phyloP scores from a whole-genome alignment of 2,113 vertebrate species.

The Larimichthys crocea region DNA sequence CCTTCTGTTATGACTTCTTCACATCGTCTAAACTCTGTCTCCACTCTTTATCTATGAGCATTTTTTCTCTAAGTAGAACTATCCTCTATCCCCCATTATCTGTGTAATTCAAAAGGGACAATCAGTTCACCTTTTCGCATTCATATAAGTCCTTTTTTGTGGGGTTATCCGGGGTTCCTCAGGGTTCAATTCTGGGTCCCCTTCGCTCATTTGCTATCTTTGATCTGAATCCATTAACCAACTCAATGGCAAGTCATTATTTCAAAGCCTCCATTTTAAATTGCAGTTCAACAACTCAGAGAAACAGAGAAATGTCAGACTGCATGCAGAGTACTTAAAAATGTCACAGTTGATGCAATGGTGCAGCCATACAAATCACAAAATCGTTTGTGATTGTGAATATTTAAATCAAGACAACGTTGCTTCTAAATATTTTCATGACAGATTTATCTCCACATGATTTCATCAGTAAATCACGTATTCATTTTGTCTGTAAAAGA shows the following conservation, averaged over 20 bases:
- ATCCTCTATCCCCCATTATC: not conserved
- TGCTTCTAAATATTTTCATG: not conserved
- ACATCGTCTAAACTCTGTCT: constrained; percentile 25
- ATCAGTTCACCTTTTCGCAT: not conserved
- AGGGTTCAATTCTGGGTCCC: constrained; percentile 4
- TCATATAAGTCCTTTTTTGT: not conserved
- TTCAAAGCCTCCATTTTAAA: not conserved
- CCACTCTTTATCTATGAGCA: constrained; percentile 4
- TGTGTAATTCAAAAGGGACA: not conserved
- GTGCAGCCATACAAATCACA: not conserved
- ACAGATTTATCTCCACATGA: not conserved
- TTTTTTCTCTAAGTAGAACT: not conserved
- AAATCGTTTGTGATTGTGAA: not conserved
- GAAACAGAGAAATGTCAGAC: not conserved
- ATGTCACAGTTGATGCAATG: not conserved
- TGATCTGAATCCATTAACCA: not conserved
- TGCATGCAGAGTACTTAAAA: not conserved
- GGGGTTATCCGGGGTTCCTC: constrained; percentile 1
- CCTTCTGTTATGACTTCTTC: constrained; percentile 46
- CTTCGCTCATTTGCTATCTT: not conserved
- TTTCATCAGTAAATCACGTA: not conserved
- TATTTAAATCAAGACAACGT: not conserved
- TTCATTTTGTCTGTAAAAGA: not conserved
- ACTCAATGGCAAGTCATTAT: not conserved
- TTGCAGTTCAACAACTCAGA: not conserved